A percentile compares a stretch with the other conserved stretches of the same genome.
phyloP scores from a whole-genome alignment of 2,797 vertebrate species.

The Lepidocolaptes lacrymiger region DNA sequence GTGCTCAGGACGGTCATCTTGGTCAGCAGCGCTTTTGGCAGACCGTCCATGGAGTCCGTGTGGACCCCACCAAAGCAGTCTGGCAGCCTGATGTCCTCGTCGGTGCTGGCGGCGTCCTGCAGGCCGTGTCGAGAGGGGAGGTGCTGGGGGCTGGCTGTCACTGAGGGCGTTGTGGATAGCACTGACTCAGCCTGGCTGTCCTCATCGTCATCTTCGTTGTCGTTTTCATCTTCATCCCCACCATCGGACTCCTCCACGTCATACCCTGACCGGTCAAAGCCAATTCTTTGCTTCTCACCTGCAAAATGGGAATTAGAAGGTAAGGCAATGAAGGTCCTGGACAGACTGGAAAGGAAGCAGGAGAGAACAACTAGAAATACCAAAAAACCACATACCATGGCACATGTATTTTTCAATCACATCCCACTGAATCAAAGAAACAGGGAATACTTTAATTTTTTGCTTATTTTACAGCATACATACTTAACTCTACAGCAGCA shows the following conservation, averaged over 20 bases:
- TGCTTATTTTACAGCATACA: background rate
- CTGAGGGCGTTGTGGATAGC: constrained; percentile 91
- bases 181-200: constrained; percentile 95
- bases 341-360: background rate
- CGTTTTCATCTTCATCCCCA: constrained; percentile 92
- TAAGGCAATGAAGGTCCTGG: background rate
- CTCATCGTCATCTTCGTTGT: constrained; percentile 96
- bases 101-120: constrained; percentile 64
- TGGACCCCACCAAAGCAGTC: constrained; percentile 72
- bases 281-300: constrained; percentile 89
- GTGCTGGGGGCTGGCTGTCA: constrained; percentile 93
- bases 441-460: background rate
- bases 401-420: background rate
- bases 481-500: background rate
- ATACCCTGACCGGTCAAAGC: constrained; percentile 86
- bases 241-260: constrained; percentile 96
- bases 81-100: constrained; percentile 67
- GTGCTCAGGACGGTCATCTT: constrained; percentile 88
- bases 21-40: constrained; percentile 89
- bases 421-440: background rate
- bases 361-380: background rate
- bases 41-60: constrained; percentile 82
- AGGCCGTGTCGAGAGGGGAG: constrained; percentile 74
- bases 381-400: background rate
- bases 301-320: constrained; percentile 17